Conservation (phyloP, 1,140 invertebrate genomes). For the Panagrolaimus sp. region DNA sequence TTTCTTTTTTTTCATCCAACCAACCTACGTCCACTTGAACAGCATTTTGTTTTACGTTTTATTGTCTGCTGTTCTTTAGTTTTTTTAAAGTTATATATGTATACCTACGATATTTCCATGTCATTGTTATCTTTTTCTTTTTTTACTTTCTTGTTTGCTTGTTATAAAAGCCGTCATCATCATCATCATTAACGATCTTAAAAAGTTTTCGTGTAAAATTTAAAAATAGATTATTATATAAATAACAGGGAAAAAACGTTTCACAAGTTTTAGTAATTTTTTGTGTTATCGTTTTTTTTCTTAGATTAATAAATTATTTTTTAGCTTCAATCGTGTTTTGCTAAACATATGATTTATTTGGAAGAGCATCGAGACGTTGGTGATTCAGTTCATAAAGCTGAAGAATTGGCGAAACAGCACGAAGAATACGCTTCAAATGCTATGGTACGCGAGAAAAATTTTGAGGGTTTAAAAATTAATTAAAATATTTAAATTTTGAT, state of each 20-base stretch:
- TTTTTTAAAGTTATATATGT: neutral
- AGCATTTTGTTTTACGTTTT: neutral
- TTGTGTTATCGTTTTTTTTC: too few relatives aligned
- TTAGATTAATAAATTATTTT: conserved; percentile 25
- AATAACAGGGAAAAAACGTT: too few relatives aligned
- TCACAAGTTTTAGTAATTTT: too few relatives aligned
- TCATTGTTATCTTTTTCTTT: too few relatives aligned
- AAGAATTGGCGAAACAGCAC: conserved; percentile 38
- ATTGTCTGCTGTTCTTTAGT: neutral
- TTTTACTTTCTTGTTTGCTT: too few relatives aligned
- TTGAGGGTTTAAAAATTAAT: too few relatives aligned
- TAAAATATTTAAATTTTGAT: too few relatives aligned
- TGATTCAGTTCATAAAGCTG: conserved; percentile 44
- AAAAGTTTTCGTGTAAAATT: too few relatives aligned
- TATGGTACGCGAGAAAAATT: conserved; percentile 32
- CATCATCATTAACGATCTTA: too few relatives aligned
- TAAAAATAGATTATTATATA: too few relatives aligned
- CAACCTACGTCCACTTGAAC: neutral
- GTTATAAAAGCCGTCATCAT: too few relatives aligned
- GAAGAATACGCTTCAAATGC: conserved; percentile 48
- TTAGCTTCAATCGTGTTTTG: conserved; percentile 57
- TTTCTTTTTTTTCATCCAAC: neutral
- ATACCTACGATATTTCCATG: too few relatives aligned
- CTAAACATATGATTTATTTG: conserved; percentile 58
- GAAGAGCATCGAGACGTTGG: conserved; percentile 58